Evolutionary conservation across 2,888 invertebrate genomes (phyloP), one percentile per base, ranked within the genome.

Genomic region (Callyntrura guangdongensis): DNA sequence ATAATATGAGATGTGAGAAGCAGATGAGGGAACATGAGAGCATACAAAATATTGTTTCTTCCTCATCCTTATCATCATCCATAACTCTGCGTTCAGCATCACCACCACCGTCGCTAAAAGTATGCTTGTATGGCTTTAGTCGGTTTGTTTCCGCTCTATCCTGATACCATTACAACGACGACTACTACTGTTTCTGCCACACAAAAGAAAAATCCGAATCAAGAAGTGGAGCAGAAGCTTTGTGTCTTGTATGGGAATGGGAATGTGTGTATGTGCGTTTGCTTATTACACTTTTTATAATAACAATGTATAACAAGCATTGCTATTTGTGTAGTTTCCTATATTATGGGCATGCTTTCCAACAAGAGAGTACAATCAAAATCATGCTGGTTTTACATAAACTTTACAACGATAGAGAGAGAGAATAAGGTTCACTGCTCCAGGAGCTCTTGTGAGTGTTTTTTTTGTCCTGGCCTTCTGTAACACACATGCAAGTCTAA

Each of bases 181-280:
- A 36, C 25, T 67, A 27, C 67, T 36, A 11, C 25, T 67, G 36
- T 45, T 53, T 9, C 27, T 61, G 59, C 17, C 20, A 17, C 11
- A 53, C n/a, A 67, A 47, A 72, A 72, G 53, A 86, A 86, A 79
- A 86, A 86, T 79, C 61, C 36, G 61, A 77, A 59, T 79, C 61
- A 64, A 64, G 61, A 86, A 86, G 86, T 86, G 79, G 79, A 79
- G 86, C 86, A 86, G 86, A 86, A 86, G 77, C 86, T 59, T 53
- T 45, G 59, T 36, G 69, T 69, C 36, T 69, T 69, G 69, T 36
- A 36, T 69, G 69, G 9, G 59, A 17, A 22, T 61, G 61, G 20
- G 22, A 22, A 22, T 61, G 9, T 64, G 59, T 64, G 22, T 81
- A 27, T 17, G 6, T 85, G 59, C 22, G n/a, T 69, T 45, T 72